Conservation (phyloP, 2,888 invertebrate species). For the Silvanus unidentatus region DNA sequence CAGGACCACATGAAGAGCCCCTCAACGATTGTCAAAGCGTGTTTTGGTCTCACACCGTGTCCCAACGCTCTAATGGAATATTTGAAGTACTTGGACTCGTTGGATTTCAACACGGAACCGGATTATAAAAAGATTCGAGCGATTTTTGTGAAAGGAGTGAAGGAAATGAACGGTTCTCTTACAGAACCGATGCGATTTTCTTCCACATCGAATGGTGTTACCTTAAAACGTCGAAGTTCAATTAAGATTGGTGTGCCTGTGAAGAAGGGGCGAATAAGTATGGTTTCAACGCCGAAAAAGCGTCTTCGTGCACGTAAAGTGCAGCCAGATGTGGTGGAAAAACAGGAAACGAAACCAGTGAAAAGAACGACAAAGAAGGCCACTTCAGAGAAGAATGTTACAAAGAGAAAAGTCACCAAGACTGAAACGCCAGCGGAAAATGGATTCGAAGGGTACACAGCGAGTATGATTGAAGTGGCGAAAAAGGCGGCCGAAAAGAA, state of each 20-base stretch:
- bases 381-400: neutral
- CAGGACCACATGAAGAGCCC: constrained; percentile 56
- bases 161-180: constrained; percentile 53
- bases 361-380: constrained; percentile 6
- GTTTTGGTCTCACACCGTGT: constrained; percentile 21
- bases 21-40: constrained; percentile 21
- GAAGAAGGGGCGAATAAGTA: constrained; percentile 13
- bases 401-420: too few species aligned
- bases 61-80: constrained; percentile 57
- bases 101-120: constrained; percentile 66
- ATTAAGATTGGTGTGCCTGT: constrained; percentile 2
- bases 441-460: constrained; percentile 21
- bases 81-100: constrained; percentile 59
- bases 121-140: constrained; percentile 67
- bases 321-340: constrained; percentile 4
- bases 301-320: neutral
- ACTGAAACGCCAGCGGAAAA: constrained; percentile 6
- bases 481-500: constrained; percentile 17
- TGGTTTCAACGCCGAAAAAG: constrained; percentile 3
- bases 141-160: constrained; percentile 60
- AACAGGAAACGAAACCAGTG: constrained; percentile 2
- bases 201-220: constrained; percentile 12
- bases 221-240: constrained; percentile 12
- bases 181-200: constrained; percentile 58
- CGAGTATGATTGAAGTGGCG: constrained; percentile 25